Evolutionary conservation across 2,113 vertebrate species (phyloP).

Genomic region (Thamnaconus septentrionalis): DNA sequence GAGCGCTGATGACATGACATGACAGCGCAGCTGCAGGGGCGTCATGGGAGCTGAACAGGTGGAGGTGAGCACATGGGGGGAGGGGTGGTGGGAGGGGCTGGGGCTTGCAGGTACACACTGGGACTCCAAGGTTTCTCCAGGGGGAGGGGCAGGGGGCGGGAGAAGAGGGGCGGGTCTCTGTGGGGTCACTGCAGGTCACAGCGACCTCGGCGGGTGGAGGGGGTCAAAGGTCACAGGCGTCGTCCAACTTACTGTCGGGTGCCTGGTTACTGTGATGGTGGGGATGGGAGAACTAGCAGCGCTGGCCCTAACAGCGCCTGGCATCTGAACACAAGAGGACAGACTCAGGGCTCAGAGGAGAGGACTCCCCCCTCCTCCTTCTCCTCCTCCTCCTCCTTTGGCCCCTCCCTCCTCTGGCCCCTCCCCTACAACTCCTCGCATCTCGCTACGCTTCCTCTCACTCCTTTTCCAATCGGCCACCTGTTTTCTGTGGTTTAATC

Average conservation of each 20-base stretch:
- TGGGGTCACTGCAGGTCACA: slow-evolving; percentile 42
- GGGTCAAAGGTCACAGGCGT: slow-evolving; percentile 33
- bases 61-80: no score
- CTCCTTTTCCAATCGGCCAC: no score
- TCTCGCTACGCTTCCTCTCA: no score
- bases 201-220: slow-evolving; percentile 21
- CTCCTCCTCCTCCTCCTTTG: slow-evolving; percentile 7
- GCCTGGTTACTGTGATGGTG: slow-evolving; percentile 76
- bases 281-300: slow-evolving; percentile 76
- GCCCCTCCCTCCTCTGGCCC: no score
- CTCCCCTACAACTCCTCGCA: no score
- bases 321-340: slow-evolving; percentile 80
- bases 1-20: neutral
- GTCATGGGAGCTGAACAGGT: slow-evolving; percentile 42
- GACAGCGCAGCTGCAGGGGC: slow-evolving; percentile 49
- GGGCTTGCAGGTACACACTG: no score
- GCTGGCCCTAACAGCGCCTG: slow-evolving; percentile 69
- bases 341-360: slow-evolving; percentile 66
- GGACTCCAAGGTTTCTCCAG: slow-evolving; percentile 38
- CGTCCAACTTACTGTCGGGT: slow-evolving; percentile 75
- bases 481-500: no score
- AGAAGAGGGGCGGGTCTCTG: slow-evolving; percentile 25
- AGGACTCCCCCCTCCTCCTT: slow-evolving; percentile 23
- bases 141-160: slow-evolving; percentile 31
- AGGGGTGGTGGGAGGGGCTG: no score